Base-by-base conservation (phyloP, 2,113 vertebrate species). In the Protobothrops mucrosquamatus region DNA sequence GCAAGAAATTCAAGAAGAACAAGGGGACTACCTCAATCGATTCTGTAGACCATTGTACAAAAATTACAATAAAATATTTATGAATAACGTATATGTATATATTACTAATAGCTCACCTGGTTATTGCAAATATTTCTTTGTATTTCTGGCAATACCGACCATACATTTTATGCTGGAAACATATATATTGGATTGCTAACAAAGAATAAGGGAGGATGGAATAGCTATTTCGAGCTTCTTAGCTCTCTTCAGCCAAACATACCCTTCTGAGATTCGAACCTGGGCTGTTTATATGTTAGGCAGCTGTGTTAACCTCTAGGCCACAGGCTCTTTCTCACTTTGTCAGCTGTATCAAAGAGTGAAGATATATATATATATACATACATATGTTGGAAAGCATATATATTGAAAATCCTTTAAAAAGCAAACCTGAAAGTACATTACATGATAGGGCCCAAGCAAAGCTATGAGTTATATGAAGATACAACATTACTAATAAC, bases 31-130 rank as follows among this genome's bases (percentile, higher is more conserved):
- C 7, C 11, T 10, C 3, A 81, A 61, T n/a, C 20, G 22, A 85
- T n/a, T 59, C 87, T 29, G 26, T 39, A 92, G 90, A 64, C 69
- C 20, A 88, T 85, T 93, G 85, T 74, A 85, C 92, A 87, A 93
- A 61, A 55, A 46, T 3, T 2, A 64, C 86, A 93, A 92, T 93
- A 43, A 51, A 29, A 96, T 91, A 94, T 69, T 91, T 94, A 94
- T 93, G 93, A 74, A 89, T 89, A 93, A 0, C 55, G 48, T 95
- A 95, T 90, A 92, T 91, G 61, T 81, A 95, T 95, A 94, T 95
- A 95, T 96, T 92, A 91, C 51, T 93, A 90, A 87, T 74, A 93
- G 39, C 6, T 18, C 11, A 2, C 0, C 57, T 15, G 89, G 61
- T 92, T 87, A 48, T 89, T 55, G 95, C 94, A 94, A 95, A 94